phyloP scores from a whole-genome alignment of 2,797 vertebrate genomes.

The Antennarius maculatus region DNA sequence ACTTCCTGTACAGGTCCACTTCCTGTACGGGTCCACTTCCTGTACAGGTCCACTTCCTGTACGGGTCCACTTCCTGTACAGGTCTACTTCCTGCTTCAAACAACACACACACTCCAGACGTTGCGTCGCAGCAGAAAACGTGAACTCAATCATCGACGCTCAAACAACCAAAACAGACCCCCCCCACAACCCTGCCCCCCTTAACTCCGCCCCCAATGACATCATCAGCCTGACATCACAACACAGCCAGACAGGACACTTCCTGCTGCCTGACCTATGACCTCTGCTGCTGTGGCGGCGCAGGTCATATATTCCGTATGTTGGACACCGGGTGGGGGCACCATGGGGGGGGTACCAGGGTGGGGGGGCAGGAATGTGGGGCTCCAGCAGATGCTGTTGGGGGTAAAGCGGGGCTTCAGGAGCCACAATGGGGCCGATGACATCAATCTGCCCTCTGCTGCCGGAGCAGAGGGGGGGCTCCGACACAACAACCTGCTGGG shows the following conservation, averaged over 20 bases:
- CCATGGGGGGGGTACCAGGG: too few species aligned
- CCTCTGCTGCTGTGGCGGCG: constrained; percentile 51
- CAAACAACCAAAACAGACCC: neutral
- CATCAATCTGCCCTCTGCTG: constrained; percentile 76
- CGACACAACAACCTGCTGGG: constrained; percentile 64
- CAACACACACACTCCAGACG: constrained; percentile 13
- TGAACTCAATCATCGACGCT: neutral
- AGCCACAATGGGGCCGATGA: constrained; percentile 64
- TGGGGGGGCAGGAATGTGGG: constrained; percentile 74
- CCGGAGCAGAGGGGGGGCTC: constrained; percentile 56
- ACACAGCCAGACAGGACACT: constrained; percentile 37
- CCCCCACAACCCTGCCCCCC: too few species aligned
- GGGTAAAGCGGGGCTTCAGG: constrained; percentile 48
- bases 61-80: too few species aligned
- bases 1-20: too few species aligned
- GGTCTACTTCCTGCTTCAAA: constrained; percentile 2
- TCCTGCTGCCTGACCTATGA: constrained; percentile 74
- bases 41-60: too few species aligned
- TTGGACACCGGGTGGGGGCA: constrained; percentile 15
- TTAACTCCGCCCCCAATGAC: constrained; percentile 13
- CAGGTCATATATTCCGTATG: constrained; percentile 70
- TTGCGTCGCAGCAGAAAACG: too few species aligned
- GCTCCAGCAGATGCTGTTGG: constrained; percentile 75
- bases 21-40: too few species aligned
- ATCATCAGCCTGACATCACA: constrained; percentile 16